A percentile compares a stretch with the other conserved stretches of the same genome.
Evolutionary conservation across 2,113 vertebrate species (phyloP).

Genomic region (Mixornis gularis): DNA sequence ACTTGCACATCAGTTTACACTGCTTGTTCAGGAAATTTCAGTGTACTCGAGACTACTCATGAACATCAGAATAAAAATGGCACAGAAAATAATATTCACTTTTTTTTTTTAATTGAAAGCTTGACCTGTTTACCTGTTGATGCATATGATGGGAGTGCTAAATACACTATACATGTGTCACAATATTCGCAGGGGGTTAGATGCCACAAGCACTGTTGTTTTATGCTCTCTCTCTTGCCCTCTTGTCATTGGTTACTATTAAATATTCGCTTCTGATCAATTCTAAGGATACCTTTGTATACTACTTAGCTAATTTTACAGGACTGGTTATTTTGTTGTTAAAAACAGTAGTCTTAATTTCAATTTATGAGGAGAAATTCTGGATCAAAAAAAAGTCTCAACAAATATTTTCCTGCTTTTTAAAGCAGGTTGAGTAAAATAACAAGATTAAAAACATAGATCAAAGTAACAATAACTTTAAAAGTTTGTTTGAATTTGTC

Average conservation of each 20-base stretch:
- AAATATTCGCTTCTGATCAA: background rate
- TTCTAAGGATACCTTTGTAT: background rate
- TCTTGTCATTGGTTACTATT: background rate
- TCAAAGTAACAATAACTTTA: background rate
- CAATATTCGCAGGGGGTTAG: fast-evolving
- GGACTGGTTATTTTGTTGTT: background rate
- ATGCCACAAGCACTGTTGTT: background rate
- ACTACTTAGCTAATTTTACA: background rate
- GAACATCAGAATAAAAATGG: background rate
- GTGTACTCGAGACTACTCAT: background rate
- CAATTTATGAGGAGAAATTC: background rate
- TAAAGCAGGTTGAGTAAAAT: background rate
- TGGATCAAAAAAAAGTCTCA: background rate
- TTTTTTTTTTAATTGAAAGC: background rate
- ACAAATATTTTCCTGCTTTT: background rate
- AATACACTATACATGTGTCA: background rate
- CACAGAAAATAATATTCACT: background rate
- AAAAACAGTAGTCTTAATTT: background rate
- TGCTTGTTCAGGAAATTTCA: background rate
- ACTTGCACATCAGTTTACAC: background rate
- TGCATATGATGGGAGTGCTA: background rate
- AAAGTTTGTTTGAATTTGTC: background rate
- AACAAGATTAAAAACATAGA: background rate
- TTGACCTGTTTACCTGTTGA: background rate
- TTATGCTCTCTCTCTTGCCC: background rate